Evolutionary conservation across 2,797 vertebrate genomes (phyloP), one percentile per base, ranked within the genome.

Genomic region (Acanthurus leucopareius): DNA sequence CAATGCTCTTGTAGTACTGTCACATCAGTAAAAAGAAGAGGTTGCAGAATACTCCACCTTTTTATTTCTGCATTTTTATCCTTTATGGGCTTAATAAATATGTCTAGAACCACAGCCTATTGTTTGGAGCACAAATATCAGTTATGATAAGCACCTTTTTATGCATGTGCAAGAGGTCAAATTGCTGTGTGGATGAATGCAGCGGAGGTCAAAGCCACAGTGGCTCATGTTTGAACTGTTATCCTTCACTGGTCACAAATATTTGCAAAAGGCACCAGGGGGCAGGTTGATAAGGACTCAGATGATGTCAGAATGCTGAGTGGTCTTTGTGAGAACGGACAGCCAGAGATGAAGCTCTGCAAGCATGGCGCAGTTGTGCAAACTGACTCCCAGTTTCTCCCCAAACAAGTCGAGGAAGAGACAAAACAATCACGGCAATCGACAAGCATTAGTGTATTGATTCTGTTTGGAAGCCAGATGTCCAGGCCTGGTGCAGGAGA

Each of bases 261-360:
- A 86, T 91, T 89, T 93, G 85, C n/a, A 60, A 49, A 90, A 71
- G 59, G 52, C 42, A 60, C 70, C 20, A 22, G 59, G 85, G 72
- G 54, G 40, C 60, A 56, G 63, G 28, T 75, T 72, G 92, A 92
- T 91, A 89, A 89, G 89, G 42, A 72, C 57, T 84, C 73, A 76
- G 72, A 45, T 49, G 56, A 70, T 57, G 70, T 77, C 45, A 52
- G 54, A 64, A 60, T 73, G 71, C 64, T 64, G 3, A 54, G 62
- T 52, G 44, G 62, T 42, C 60, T 79, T 83, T 79, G 73, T 80
- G 67, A 64, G 64, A 35, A 57, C 2, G 19, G n/a, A n/a, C 54
- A 58, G 45, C 73, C 15, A 59, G 28, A 60, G 63, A 58, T 68
- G 61, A 28, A 73, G 56, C 53, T 49, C 47, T 58, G 66, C 7